Evolutionary conservation across 2,888 invertebrate species (phyloP), one percentile per base, ranked within the genome.

Genomic region (Mongoloraphidia duomilia): DNA sequence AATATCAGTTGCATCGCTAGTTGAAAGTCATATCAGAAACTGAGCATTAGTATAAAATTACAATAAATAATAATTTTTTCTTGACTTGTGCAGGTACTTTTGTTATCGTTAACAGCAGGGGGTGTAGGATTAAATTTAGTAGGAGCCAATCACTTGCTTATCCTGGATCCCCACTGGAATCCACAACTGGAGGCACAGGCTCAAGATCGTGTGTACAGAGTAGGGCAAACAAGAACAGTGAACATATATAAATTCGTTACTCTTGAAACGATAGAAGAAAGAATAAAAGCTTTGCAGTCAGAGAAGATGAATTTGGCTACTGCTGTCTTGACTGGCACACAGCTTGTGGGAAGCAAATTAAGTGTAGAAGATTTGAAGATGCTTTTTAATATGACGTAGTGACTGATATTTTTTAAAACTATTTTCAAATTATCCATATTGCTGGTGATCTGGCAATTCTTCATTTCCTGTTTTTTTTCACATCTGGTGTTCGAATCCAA

Each of bases 141-240:
- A 49, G 96, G 95, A 2, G 96, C 84, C 1, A 94, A 89, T 72
- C 91, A 96, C 65, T 74, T 97, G 43, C 75, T 95, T 34, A 70
- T 97, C 35, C 66, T 93, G 17, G 96, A 97, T 69, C 77, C 92
- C 47, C 95, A 96, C 67, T 97, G 95, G 93, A 97, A 96, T 75
- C 96, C 96, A 0, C 94, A 95, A 61, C 69, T 96, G 42, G 96
- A 97, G 67, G 76, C 82, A 41, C 96, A 96, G 67, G 96, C 95
- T 0, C 90, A 89, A 69, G 96, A 96, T 70, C 75, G 96, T 52
- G 83, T 96, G 53, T 93, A 94, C 69, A 72, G 95, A 52, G 82
- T 95, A 53, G 95, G 95, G 0, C 96, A 96, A 65, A 77, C 67
- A 44, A 87, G 84, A 60, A 67, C 77, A 57, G 93, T 94, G 0